phyloP scores from a whole-genome alignment of 2,888 invertebrate species.

The Andricus quercusramuli region DNA sequence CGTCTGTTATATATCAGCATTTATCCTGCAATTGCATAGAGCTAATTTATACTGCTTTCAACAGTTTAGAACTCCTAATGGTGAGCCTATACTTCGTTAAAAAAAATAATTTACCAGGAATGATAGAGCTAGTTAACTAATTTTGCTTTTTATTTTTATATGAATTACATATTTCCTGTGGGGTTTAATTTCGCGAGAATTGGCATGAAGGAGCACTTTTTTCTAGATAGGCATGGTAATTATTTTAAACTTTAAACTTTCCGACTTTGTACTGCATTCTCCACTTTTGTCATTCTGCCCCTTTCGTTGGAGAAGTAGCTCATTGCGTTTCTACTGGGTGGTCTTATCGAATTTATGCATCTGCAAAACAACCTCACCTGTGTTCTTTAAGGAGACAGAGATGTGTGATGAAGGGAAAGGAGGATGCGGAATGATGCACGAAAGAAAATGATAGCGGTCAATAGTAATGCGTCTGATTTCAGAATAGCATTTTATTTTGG shows the following conservation, averaged over 20 bases:
- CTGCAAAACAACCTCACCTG: slow-evolving; percentile 50
- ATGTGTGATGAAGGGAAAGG: slow-evolving; percentile 30
- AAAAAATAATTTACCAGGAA: no score
- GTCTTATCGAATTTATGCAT: slow-evolving; percentile 68
- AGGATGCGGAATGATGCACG: slow-evolving; percentile 39
- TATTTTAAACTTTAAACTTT: slow-evolving; percentile 4
- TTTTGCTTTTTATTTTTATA: no score
- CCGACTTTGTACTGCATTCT: background rate
- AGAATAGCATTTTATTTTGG: background rate
- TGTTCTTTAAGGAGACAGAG: slow-evolving; percentile 21
- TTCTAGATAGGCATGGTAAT: no score
- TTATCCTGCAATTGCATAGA: background rate
- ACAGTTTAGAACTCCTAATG: no score
- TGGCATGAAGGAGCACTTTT: no score
- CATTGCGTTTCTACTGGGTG: slow-evolving; percentile 58
- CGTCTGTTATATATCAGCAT: slow-evolving; percentile 11
- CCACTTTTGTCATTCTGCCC: background rate
- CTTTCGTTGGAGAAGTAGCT: slow-evolving; percentile 17
- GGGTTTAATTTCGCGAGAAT: background rate
- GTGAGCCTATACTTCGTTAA: no score
- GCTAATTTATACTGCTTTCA: background rate
- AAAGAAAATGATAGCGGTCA: slow-evolving; percentile 54
- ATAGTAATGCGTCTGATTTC: background rate
- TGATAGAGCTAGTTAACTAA: no score
- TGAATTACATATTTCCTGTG: no score